A percentile compares a stretch with the other conserved stretches of the same genome.
phyloP scores from a whole-genome alignment of 2,797 vertebrate genomes.

The Premnoplex brunnescens region DNA sequence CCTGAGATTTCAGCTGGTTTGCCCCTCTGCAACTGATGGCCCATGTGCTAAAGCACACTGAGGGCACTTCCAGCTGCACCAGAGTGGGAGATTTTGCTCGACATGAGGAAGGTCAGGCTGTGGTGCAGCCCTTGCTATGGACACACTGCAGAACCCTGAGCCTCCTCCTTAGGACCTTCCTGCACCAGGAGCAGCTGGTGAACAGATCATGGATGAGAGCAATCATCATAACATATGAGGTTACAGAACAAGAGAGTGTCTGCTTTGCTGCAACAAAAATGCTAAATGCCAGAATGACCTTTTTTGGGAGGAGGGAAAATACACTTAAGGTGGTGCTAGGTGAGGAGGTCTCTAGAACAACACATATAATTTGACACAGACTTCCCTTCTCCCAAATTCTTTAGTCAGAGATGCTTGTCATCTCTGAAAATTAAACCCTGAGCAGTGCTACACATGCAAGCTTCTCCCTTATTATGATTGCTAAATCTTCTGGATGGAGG shows the following conservation, averaged over 20 bases:
- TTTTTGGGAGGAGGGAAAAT: background rate
- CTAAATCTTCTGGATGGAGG: background rate
- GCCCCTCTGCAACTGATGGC: background rate
- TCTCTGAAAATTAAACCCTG: background rate
- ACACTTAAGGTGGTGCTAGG: background rate
- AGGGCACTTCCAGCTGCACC: background rate
- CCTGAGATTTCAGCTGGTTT: background rate
- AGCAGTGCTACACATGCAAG: rapidly evolving
- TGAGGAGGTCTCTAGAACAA: background rate
- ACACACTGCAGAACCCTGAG: background rate
- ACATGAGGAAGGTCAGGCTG: background rate
- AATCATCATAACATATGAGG: background rate
- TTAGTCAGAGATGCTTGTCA: background rate
- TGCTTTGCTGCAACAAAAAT: background rate
- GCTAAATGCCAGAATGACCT: background rate
- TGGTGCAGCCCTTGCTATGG: background rate
- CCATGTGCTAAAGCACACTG: rapidly evolving
- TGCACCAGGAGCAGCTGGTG: conserved; percentile 29
- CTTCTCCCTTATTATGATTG: background rate
- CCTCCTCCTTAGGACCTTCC: background rate
- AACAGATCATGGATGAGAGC: conserved; percentile 9
- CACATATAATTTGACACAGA: rapidly evolving
- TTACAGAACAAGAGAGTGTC: background rate
- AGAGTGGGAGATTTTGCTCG: rapidly evolving
- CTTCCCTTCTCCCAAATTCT: background rate